Evolutionary conservation across 2,797 vertebrate genomes (phyloP).

Genomic region (Kryptolebias ocellatus): DNA sequence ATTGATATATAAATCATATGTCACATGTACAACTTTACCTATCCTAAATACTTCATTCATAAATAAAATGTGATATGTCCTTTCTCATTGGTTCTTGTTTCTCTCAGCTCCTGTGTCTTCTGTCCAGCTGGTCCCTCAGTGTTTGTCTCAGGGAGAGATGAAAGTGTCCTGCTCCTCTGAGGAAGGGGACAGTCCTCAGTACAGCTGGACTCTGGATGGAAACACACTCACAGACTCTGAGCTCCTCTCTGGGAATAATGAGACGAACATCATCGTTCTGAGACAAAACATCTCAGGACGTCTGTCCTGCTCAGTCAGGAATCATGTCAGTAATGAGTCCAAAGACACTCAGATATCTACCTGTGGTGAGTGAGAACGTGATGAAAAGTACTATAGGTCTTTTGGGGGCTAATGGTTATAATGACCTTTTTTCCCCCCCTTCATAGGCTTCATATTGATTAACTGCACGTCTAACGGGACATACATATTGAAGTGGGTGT

Average conservation of each 20-base stretch:
- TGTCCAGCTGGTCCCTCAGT: constrained; percentile 29
- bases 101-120: constrained; percentile 58
- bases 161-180: constrained; percentile 39
- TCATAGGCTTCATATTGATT: not conserved
- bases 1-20: too few relatives aligned
- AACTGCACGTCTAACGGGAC: constrained; percentile 3
- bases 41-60: too few relatives aligned
- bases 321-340: not conserved
- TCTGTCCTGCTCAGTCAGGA: constrained; percentile 60
- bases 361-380: constrained; percentile 54
- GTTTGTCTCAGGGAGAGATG: constrained; percentile 60
- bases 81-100: constrained; percentile 7
- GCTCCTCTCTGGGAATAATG: not conserved
- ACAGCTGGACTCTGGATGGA: constrained; percentile 63
- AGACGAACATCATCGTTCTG: constrained; percentile 40
- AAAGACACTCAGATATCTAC: fast-evolving
- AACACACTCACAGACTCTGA: constrained; percentile 30
- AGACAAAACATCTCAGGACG: constrained; percentile 22
- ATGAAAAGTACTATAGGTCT: not conserved
- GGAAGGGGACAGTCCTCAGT: constrained; percentile 55
- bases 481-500: not conserved
- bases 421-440: not conserved
- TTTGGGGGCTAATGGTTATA: not conserved
- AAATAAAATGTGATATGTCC: not conserved
- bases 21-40: too few relatives aligned